phyloP scores from a whole-genome alignment of 2,888 invertebrate genomes.

The Diadegma fenestrale region DNA sequence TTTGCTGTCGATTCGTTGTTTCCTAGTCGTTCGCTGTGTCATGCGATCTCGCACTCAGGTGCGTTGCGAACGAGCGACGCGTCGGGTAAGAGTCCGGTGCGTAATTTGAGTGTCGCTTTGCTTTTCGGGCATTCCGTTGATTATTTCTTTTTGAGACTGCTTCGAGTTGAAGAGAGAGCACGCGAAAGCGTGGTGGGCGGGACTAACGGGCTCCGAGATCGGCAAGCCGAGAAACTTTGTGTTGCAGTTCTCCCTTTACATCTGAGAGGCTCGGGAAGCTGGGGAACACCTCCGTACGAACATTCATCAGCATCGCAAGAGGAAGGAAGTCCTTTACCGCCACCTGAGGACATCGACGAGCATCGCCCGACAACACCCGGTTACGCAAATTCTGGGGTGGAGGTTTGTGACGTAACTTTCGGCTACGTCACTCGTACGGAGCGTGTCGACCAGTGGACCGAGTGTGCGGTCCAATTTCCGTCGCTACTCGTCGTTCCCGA shows the following conservation, averaged over 20 bases:
- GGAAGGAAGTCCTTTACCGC: no score
- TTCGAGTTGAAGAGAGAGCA: not conserved
- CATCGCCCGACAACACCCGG: not conserved
- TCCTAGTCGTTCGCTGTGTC: no score
- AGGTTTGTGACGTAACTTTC: slow-evolving; percentile 1
- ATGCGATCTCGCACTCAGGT: no score
- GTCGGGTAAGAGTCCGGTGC: no score
- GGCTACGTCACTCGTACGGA: not conserved
- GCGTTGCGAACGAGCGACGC: no score
- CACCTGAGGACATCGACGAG: not conserved
- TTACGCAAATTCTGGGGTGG: not conserved
- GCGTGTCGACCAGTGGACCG: not conserved
- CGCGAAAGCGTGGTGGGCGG: not conserved
- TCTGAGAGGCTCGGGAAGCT: not conserved
- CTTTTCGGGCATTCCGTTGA: no score
- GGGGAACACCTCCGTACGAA: not conserved
- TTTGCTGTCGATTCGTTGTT: no score
- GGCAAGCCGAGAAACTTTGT: not conserved
- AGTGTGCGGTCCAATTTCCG: no score
- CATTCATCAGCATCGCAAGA: not conserved
- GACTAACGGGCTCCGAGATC: not conserved
- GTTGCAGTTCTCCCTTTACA: not conserved
- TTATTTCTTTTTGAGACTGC: no score
- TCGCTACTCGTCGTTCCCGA: no score
- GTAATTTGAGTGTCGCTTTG: not conserved